Conservation (phyloP, 2,888 invertebrate species). For the Trichopria drosophilae region DNA sequence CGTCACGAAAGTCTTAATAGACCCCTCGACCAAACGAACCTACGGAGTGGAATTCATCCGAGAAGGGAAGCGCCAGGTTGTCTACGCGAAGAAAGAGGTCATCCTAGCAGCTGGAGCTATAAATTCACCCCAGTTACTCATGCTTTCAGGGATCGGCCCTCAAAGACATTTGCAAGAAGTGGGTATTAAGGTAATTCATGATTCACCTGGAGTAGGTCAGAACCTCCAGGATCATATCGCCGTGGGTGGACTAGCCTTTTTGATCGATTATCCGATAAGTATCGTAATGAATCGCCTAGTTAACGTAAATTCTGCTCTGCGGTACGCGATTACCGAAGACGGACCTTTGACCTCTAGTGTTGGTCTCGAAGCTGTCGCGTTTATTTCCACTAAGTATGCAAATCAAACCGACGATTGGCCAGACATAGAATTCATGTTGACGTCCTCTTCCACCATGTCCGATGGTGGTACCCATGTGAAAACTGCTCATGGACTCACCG, state of each 20-base stretch:
- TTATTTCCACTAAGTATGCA: conserved; percentile 86
- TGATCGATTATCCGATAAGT: conserved; percentile 79
- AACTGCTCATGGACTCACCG: conserved; percentile 77
- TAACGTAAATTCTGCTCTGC: conserved; percentile 78
- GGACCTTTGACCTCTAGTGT: conserved; percentile 86
- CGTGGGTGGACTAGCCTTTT: conserved; percentile 79
- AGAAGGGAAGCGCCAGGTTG: conserved; percentile 65
- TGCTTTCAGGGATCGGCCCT: conserved; percentile 90
- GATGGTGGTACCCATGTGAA: conserved; percentile 84
- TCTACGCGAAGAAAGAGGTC: conserved; percentile 76
- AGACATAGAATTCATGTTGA: conserved; percentile 88
- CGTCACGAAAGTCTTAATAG: conserved; percentile 76
- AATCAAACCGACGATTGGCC: conserved; percentile 88
- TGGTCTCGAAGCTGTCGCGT: conserved; percentile 85
- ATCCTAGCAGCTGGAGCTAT: conserved; percentile 88
- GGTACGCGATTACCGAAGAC: conserved; percentile 80
- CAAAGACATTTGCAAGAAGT: conserved; percentile 71
- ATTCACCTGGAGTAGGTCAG: conserved; percentile 81
- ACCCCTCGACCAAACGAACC: conserved; percentile 72
- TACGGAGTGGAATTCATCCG: conserved; percentile 80
- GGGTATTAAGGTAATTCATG: conserved; percentile 72
- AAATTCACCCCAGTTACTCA: conserved; percentile 86
- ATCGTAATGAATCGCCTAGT: conserved; percentile 80
- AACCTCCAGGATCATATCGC: conserved; percentile 91
- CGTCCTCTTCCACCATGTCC: conserved; percentile 78